These are phyloP conservation scores for Todus mexicanus DNA, from an alignment of 2,797 vertebrate species.

Conservation along the genomic window DNA sequence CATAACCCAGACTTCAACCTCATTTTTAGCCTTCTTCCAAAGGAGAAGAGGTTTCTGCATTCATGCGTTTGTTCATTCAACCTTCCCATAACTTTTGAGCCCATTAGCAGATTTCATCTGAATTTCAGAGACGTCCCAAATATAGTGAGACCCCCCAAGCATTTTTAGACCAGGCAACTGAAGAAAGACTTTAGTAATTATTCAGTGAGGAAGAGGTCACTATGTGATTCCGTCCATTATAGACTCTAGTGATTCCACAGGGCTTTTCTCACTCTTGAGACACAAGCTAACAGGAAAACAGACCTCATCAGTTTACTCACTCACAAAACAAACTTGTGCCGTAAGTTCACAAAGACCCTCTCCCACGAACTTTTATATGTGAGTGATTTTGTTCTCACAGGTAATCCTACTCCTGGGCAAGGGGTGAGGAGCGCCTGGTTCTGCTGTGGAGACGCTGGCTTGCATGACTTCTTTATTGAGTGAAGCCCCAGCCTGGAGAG, in stretches of 20 bases:
- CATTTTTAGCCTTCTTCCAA: neutral
- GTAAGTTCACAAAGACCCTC: neutral
- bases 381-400: neutral
- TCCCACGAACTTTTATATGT: neutral
- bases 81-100: neutral
- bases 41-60: neutral
- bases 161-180: neutral
- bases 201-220: neutral
- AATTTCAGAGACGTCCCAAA: neutral
- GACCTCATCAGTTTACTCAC: neutral
- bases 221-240: accelerated
- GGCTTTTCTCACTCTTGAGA: neutral
- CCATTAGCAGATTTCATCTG: neutral
- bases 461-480: neutral
- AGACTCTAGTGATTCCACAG: neutral
- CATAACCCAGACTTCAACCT: neutral
- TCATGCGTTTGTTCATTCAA: neutral
- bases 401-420: neutral
- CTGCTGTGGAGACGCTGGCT: neutral
- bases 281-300: neutral
- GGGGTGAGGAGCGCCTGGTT: neutral
- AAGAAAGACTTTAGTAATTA: neutral
- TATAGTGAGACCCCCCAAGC: neutral
- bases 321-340: neutral
- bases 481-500: neutral